Percentiles rank a stretch among this genome's conserved stretches.
phyloP scores from a whole-genome alignment of 30 jellyfish, hydroid and myxozoan genomes.

The Nemopilema nomurai region DNA sequence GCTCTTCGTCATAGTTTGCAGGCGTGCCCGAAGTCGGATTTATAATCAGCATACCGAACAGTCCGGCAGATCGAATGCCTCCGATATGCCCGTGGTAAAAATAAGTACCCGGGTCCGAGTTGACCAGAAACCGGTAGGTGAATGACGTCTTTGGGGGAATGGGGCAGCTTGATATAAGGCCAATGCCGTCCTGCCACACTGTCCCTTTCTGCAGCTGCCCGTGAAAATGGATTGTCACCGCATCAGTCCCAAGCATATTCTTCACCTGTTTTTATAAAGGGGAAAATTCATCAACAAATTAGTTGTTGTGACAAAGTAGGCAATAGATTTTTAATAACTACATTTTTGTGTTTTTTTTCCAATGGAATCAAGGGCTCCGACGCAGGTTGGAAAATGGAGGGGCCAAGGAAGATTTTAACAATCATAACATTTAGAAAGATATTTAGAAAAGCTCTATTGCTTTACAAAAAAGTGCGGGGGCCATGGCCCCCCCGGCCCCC shows the following conservation, averaged over 20 bases:
- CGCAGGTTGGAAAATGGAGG: no score
- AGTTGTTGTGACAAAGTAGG: no score
- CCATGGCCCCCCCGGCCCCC: no score
- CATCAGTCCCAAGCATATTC: slow-evolving; percentile 43
- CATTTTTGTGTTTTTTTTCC: no score
- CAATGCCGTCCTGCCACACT: slow-evolving; percentile 65
- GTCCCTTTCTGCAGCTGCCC: slow-evolving; percentile 55
- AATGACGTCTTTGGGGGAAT: slow-evolving; percentile 54
- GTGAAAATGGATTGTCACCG: slow-evolving; percentile 59
- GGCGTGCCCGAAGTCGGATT: slow-evolving; percentile 20
- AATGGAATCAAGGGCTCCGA: no score
- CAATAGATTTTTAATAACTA: no score
- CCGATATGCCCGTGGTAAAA: slow-evolving; percentile 61
- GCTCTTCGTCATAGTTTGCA: slow-evolving; percentile 44
- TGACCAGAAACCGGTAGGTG: slow-evolving; percentile 45
- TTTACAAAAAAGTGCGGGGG: no score
- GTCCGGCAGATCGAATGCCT: slow-evolving; percentile 63
- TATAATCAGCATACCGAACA: slow-evolving; percentile 48
- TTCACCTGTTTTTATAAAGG: slow-evolving; percentile 22
- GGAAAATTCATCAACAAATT: no score
- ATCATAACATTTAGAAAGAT: no score
- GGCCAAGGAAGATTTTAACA: no score
- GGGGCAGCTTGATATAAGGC: slow-evolving; percentile 60
- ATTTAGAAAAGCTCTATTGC: no score
- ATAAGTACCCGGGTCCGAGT: slow-evolving; percentile 51